phyloP scores from a whole-genome alignment of 35 echinoderm and acorn worm species.

The Apostichopus japonicus region DNA sequence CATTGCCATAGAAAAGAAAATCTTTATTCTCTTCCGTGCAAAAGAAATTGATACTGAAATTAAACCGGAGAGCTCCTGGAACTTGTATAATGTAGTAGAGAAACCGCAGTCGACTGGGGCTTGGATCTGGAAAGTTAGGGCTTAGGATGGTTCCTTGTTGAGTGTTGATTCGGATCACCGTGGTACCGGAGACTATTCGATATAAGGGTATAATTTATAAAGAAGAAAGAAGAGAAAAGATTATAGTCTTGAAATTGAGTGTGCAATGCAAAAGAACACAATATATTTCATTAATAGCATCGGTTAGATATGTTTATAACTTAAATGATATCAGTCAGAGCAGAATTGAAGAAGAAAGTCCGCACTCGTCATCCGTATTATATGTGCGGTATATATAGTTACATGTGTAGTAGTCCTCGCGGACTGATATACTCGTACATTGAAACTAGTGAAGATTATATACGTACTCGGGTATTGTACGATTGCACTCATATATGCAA shows the following conservation, averaged over 20 bases:
- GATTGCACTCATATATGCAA: too few species aligned
- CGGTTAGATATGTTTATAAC: neutral
- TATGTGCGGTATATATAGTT: too few species aligned
- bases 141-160: conserved; percentile 26
- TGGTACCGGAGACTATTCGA: neutral
- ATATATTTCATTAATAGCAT: neutral
- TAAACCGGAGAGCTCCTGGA: conserved; percentile 1
- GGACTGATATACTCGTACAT: too few species aligned
- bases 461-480: too few species aligned
- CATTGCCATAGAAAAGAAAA: conserved; percentile 17
- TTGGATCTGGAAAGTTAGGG: conserved; percentile 16
- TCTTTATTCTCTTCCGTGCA: conserved; percentile 29
- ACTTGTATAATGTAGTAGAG: conserved; percentile 42
- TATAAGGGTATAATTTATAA: too few species aligned
- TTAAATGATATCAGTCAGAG: neutral
- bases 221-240: neutral
- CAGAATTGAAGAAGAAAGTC: neutral
- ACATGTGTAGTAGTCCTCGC: too few species aligned
- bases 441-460: too few species aligned
- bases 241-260: neutral
- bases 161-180: neutral
- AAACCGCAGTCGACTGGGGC: neutral
- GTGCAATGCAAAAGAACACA: neutral
- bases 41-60: conserved; percentile 22
- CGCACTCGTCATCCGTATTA: too few species aligned